Evolutionary conservation across 2,888 invertebrate species (phyloP).

Genomic region (Leptothorax acervorum): DNA sequence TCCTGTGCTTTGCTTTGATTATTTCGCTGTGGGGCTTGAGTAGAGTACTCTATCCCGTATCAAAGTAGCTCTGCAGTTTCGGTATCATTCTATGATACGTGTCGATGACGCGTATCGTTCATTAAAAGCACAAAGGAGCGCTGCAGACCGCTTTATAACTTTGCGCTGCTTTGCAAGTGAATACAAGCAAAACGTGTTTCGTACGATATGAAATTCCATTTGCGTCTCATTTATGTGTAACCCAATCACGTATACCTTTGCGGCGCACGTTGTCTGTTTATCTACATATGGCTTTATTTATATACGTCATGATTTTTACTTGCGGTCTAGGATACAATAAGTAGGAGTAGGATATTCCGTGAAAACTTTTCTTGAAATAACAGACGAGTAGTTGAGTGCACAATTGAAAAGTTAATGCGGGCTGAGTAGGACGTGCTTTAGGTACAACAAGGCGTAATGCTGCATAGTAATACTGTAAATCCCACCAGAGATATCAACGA

Average conservation of each 20-base stretch:
- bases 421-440: slow-evolving; percentile 9
- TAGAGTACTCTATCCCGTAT: slow-evolving; percentile 26
- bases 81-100: slow-evolving; percentile 57
- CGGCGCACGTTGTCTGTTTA: slow-evolving; percentile 5
- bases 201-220: slow-evolving; percentile 39
- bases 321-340: background rate
- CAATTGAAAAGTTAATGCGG: slow-evolving; percentile 1
- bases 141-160: slow-evolving; percentile 62
- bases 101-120: slow-evolving; percentile 51
- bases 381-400: background rate
- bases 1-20: slow-evolving; percentile 30
- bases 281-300: background rate
- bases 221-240: slow-evolving; percentile 13
- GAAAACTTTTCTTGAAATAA: background rate
- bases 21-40: slow-evolving; percentile 22
- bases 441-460: slow-evolving; percentile 27
- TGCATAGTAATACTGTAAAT: slow-evolving; percentile 31
- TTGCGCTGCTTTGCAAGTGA: slow-evolving; percentile 19
- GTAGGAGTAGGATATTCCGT: background rate
- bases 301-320: background rate
- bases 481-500: slow-evolving; percentile 27
- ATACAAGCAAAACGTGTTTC: slow-evolving; percentile 30
- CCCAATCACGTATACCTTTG: slow-evolving; percentile 24
- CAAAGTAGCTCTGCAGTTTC: slow-evolving; percentile 45
- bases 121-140: slow-evolving; percentile 57